Evolutionary conservation across 2,888 invertebrate genomes (phyloP), one percentile per base, ranked within the genome.

Genomic region (Nymphalis c-album): DNA sequence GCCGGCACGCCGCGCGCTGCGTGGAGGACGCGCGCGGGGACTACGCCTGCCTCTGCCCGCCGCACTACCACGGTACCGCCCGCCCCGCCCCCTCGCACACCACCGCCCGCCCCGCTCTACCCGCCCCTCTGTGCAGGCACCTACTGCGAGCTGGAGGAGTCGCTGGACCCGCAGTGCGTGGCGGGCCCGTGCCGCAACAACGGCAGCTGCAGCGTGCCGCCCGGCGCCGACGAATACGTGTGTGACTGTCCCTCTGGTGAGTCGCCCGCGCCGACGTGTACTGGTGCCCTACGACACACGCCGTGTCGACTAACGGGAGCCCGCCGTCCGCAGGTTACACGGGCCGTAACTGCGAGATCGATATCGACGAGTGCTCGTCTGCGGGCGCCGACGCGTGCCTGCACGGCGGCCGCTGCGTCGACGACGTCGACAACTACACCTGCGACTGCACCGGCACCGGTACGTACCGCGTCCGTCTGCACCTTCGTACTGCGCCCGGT

Each of bases 141-240:
- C 58, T 91, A 93, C 80, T 97, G 97, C 85, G 96, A 97, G 81
- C 94, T 94, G 66, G 95, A 95, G 81, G 93, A 95, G 61, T 95
- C 94, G 63, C 91, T 94, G 69, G 94, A 95, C 84, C 94, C 94
- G 59, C 89, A 94, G 70, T 97, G 98, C 88, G 94, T 94, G 78
- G 93, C 94, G 70, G 94, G 94, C 78, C 97, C 97, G 2, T 98
- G 98, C 81, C 88, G 93, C 72, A 96, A 97, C 88, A 96, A 95
- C 81, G 97, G 95, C 69, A 94, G 94, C 73, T 98, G 97, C 84
- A 90, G 93, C 74, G 95, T 95, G 72, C 90, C 94, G 47, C 87
- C 93, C 1, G 94, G 93, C 55, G 92, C 87, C 63, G 93, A 93
- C 70, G 77, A 80, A 10, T 93, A 94, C 78, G 91, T 93, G 70